Percentiles rank a stretch among this genome's conserved stretches.
These are phyloP conservation scores for Campaea margaritaria DNA, from an alignment of 2,888 invertebrate genomes.

Conservation along the genomic window DNA sequence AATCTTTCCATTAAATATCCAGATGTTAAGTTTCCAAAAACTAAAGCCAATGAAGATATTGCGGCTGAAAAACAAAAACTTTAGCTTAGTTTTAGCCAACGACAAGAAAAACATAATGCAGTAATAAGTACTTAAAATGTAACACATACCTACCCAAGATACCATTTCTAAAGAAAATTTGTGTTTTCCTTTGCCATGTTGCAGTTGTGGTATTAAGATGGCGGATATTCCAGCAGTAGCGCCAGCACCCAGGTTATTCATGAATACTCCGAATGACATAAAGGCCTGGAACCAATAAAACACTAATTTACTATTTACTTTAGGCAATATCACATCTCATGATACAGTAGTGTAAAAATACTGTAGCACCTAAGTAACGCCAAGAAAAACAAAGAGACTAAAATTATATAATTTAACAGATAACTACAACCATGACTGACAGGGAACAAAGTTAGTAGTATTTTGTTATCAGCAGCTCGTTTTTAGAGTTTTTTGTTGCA, in stretches of 20 bases:
- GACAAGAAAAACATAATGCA: not conserved
- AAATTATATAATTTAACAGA: too few relatives aligned
- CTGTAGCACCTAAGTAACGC: too few relatives aligned
- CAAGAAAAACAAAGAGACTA: too few relatives aligned
- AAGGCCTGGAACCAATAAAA: constrained; percentile 67
- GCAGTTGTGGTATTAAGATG: constrained; percentile 86
- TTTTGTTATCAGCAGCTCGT: too few relatives aligned
- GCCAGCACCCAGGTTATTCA: constrained; percentile 84
- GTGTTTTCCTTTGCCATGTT: constrained; percentile 63
- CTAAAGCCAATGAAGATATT: constrained; percentile 86
- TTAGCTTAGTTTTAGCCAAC: constrained; percentile 5
- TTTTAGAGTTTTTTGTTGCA: too few relatives aligned
- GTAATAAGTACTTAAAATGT: constrained; percentile 15
- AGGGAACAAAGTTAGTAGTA: too few relatives aligned
- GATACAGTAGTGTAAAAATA: too few relatives aligned
- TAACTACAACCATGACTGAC: too few relatives aligned
- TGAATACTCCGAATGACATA: constrained; percentile 82
- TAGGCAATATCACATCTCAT: not conserved
- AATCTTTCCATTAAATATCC: constrained; percentile 86
- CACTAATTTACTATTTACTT: not conserved
- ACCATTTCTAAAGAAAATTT: constrained; percentile 79
- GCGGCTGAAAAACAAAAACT: constrained; percentile 79
- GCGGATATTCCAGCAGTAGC: constrained; percentile 88
- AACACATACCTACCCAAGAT: constrained; percentile 87
- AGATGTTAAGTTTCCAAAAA: constrained; percentile 86